Conservation (phyloP, 2,113 vertebrate species). For the Oncorhynchus gorbuscha region DNA sequence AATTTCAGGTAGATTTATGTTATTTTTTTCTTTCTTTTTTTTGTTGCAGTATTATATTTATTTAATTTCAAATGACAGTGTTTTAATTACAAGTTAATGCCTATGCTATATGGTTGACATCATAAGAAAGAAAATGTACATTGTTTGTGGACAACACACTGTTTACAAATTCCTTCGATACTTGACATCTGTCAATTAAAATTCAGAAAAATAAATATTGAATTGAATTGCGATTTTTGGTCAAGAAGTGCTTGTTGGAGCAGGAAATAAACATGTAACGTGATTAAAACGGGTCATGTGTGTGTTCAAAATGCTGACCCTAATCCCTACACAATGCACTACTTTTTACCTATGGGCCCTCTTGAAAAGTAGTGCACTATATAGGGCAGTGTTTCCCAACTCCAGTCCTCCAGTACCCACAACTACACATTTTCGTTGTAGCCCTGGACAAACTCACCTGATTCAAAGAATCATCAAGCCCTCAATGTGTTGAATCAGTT, state of each 20-base stretch:
- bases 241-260: not conserved
- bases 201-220: conserved; percentile 48
- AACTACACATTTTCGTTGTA: no score
- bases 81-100: conserved; percentile 32
- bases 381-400: no score
- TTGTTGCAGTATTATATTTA: conserved; percentile 48
- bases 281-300: no score
- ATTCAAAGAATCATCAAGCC: no score
- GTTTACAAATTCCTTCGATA: conserved; percentile 49
- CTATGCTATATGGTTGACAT: conserved; percentile 17
- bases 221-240: not conserved
- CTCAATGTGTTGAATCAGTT: no score
- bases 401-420: no score
- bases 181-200: conserved; percentile 50
- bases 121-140: conserved; percentile 34
- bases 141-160: conserved; percentile 43
- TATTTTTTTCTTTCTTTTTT: conserved; percentile 8
- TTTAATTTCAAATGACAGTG: conserved; percentile 31
- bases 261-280: no score
- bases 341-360: no score
- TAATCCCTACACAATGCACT: no score
- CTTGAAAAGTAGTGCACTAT: no score
- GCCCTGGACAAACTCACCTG: no score
- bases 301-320: no score
- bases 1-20: conserved; percentile 21